Conservation (phyloP, 2,888 invertebrate genomes). For the Bombylius major region DNA sequence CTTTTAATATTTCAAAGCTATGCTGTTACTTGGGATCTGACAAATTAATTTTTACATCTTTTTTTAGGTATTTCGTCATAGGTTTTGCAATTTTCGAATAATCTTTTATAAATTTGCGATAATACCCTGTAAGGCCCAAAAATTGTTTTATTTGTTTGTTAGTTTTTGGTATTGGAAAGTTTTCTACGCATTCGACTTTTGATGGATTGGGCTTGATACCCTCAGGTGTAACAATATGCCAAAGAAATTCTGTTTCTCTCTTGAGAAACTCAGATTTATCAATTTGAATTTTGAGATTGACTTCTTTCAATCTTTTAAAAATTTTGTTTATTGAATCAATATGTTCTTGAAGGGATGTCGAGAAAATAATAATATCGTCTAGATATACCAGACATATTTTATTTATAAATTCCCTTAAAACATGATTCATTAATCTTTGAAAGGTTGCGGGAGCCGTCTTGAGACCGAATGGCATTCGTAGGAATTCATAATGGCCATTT, state of each 20-base stretch:
- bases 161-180: slow-evolving; percentile 13
- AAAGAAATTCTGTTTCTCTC: slow-evolving; percentile 17
- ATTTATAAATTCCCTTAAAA: slow-evolving; percentile 21
- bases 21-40: too few species aligned
- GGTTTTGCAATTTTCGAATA: slow-evolving; percentile 18
- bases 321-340: slow-evolving; percentile 9
- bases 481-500: too few species aligned
- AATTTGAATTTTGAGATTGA: slow-evolving; percentile 12
- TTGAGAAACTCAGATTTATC: slow-evolving; percentile 15
- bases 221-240: slow-evolving; percentile 18
- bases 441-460: slow-evolving; percentile 32
- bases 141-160: slow-evolving; percentile 13
- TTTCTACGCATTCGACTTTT: slow-evolving; percentile 11
- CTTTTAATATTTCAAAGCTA: too few species aligned
- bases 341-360: slow-evolving; percentile 14
- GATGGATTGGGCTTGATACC: slow-evolving; percentile 16
- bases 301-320: slow-evolving; percentile 8
- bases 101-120: slow-evolving; percentile 23
- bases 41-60: slow-evolving; percentile 5
- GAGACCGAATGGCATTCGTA: too few species aligned
- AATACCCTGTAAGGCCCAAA: slow-evolving; percentile 9
- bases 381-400: slow-evolving; percentile 15
- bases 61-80: slow-evolving; percentile 8
- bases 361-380: slow-evolving; percentile 18
- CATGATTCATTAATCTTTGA: slow-evolving; percentile 29